These are phyloP conservation scores for Hemibagrus guttatus DNA, from an alignment of 2,797 vertebrate genomes.

Conservation along the genomic window DNA sequence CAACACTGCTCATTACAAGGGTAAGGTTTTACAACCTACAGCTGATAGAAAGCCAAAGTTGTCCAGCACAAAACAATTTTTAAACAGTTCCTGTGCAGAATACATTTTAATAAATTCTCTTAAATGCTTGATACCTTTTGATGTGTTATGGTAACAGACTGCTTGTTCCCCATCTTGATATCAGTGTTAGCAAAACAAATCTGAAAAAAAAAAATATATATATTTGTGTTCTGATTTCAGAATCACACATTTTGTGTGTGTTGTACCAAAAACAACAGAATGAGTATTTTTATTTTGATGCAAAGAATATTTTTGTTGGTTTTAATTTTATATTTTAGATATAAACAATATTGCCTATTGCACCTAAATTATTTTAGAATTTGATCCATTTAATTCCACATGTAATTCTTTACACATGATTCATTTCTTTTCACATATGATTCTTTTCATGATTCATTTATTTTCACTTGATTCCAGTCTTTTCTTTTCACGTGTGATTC, in stretches of 20 bases:
- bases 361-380: neutral
- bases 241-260: neutral
- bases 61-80: neutral
- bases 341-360: too few species aligned
- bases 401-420: neutral
- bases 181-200: conserved; percentile 19
- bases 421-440: neutral
- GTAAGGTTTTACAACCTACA: neutral
- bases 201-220: neutral
- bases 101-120: neutral
- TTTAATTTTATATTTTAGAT: neutral
- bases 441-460: too few species aligned
- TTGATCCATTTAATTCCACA: neutral
- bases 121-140: conserved; percentile 60
- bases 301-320: neutral
- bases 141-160: conserved; percentile 57
- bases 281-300: too few species aligned
- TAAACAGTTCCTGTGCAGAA: too few species aligned
- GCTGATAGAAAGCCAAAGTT: neutral
- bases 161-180: conserved; percentile 75
- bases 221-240: neutral
- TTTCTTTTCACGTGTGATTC: neutral
- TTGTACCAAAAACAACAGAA: neutral
- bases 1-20: neutral
- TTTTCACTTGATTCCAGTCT: neutral